Conservation (phyloP, 2,797 vertebrate genomes). For the Aselliscus stoliczkanus region DNA sequence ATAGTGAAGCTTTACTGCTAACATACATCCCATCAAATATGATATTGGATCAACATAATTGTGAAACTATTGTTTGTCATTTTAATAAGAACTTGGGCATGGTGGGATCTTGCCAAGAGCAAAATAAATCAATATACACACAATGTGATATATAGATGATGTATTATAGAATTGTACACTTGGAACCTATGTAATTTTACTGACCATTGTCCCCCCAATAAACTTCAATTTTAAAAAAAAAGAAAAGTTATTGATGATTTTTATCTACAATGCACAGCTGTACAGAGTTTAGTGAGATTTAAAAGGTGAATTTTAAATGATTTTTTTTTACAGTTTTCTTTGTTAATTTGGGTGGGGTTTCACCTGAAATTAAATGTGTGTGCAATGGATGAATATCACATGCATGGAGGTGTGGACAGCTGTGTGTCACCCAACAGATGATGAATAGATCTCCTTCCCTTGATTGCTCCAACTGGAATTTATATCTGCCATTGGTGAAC, state of each 20-base stretch:
- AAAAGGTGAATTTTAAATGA: neutral
- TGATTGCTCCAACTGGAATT: neutral
- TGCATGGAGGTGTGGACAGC: neutral
- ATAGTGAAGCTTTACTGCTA: neutral
- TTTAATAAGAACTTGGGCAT: neutral
- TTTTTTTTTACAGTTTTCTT: neutral
- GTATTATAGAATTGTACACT: too few relatives aligned
- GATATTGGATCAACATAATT: neutral
- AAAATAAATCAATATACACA: neutral
- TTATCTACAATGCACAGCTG: neutral
- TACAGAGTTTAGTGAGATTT: neutral
- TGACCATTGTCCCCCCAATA: too few relatives aligned
- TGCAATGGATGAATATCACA: neutral
- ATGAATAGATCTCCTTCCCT: neutral
- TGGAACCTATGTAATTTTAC: too few relatives aligned
- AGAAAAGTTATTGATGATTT: neutral
- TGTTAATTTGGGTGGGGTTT: neutral
- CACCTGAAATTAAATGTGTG: neutral
- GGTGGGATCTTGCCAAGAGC: neutral
- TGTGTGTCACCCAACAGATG: neutral
- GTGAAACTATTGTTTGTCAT: neutral
- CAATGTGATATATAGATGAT: too few relatives aligned
- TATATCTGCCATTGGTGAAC: neutral
- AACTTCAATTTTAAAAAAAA: neutral
- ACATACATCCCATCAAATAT: neutral